Conservation (phyloP, 2,888 invertebrate genomes). For the Clunio marinus region DNA sequence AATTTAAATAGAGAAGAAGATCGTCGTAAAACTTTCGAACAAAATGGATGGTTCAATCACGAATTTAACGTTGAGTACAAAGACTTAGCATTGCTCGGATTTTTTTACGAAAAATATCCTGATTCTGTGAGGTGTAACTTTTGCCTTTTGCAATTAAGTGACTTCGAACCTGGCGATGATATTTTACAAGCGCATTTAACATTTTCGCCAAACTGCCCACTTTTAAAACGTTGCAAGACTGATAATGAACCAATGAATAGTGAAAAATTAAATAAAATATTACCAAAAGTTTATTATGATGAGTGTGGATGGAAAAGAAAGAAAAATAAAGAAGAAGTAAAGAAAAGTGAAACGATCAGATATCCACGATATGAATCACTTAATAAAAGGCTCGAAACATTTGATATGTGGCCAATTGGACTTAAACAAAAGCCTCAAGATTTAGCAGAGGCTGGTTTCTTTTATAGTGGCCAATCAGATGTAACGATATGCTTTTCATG, state of each 20-base stretch:
- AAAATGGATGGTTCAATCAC: constrained; percentile 29
- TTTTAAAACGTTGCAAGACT: constrained; percentile 58
- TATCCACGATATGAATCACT: constrained; percentile 4
- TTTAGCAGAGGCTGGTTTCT: constrained; percentile 37
- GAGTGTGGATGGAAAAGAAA: neutral
- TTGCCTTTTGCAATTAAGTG: constrained; percentile 65
- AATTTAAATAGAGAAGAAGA: constrained; percentile 30
- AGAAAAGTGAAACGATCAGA: neutral
- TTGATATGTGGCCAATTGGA: constrained; percentile 28
- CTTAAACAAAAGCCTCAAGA: constrained; percentile 32
- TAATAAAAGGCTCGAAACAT: constrained; percentile 9
- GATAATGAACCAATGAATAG: constrained; percentile 55
- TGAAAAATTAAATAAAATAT: constrained; percentile 40
- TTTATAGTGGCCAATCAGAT: constrained; percentile 36
- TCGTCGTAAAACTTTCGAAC: constrained; percentile 18
- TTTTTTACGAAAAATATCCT: constrained; percentile 66
- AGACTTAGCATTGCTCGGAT: constrained; percentile 69
- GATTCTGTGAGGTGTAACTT: constrained; percentile 71
- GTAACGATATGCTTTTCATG: constrained; percentile 31
- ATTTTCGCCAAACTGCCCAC: constrained; percentile 71
- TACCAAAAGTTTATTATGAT: constrained; percentile 21
- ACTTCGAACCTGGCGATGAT: constrained; percentile 71
- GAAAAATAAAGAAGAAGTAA: neutral
- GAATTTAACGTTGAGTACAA: constrained; percentile 53
- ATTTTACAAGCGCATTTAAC: constrained; percentile 68